Evolutionary conservation across 2,888 invertebrate genomes (phyloP), one percentile per base, ranked within the genome.

Genomic region (Lordiphosa fenestrarum): DNA sequence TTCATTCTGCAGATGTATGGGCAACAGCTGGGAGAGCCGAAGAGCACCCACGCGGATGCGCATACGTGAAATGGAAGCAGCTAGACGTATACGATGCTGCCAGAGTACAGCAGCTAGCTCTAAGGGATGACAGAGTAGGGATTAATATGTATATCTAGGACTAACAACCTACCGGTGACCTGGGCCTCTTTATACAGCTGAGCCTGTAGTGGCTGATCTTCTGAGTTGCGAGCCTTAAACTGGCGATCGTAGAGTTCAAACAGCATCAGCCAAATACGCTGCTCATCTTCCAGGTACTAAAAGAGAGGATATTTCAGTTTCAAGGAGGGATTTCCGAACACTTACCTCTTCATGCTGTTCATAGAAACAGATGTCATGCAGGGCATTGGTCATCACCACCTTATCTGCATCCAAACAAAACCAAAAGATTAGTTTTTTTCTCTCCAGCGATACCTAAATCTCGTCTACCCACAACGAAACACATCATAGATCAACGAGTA

Each of bases 41-140:
- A 94, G 91, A 0, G 95, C 95, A 44, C 92, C 93, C 73, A 93
- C 93, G 75, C 93, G 92, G 23, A 96, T 95, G 10, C 95, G 91
- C 67, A 95, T 91, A 63, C 95, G 91, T 0, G 95, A 93, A 39
- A 96, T 91, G 0, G 95, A 93, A 0, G 96, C 96, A 0, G 95
- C 94, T 35, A 96, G 89, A 68, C 92, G 92, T 0, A 94, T 92
- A 52, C 93, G 91, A 71, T 92, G 91, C 6, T 90, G 87, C 92
- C 94, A 93, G 9, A 95, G 89, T 2, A 91, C 91, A 6, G 90
- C 89, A 71, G 95, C 94, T 0, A 94, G 91, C 0, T 91, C 91
- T 90, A 33, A 3, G 30, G 5, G 4, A 23, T 15, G 9, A 9
- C 6, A n/a, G n/a, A n/a, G n/a, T n/a, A 2, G 5, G 19, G 33